Percentiles rank a stretch among this genome's conserved stretches.
Conservation (phyloP, 2,888 invertebrate species). For the Andrena camellia region DNA sequence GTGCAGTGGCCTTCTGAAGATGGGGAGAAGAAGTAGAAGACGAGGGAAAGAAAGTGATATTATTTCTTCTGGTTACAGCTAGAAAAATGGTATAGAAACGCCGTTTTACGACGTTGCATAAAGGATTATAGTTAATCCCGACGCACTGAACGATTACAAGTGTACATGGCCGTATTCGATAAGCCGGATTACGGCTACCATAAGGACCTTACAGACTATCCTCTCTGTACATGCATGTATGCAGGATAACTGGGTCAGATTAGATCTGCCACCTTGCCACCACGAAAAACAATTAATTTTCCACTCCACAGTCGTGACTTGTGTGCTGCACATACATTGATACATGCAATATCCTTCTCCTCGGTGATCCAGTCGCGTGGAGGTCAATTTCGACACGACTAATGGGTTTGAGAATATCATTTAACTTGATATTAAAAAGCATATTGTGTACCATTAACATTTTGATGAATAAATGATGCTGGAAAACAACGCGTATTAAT, state of each 20-base stretch:
- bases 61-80: constrained; percentile 34
- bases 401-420: too few species aligned
- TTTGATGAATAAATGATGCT: too few species aligned
- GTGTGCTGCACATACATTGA: not conserved
- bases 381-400: too few species aligned
- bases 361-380: constrained; percentile 3
- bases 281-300: constrained; percentile 55
- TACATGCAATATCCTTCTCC: constrained; percentile 10
- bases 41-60: constrained; percentile 5
- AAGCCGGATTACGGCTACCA: constrained; percentile 63
- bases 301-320: constrained; percentile 15
- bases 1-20: not conserved
- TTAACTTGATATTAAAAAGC: too few species aligned
- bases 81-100: constrained; percentile 14
- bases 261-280: constrained; percentile 15
- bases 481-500: too few species aligned
- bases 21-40: not conserved
- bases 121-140: constrained; percentile 58
- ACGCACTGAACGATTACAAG: constrained; percentile 59
- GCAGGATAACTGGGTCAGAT: constrained; percentile 31
- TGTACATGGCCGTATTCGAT: constrained; percentile 62
- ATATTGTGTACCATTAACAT: too few species aligned
- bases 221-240: constrained; percentile 6
- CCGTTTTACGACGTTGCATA: constrained; percentile 24
- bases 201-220: constrained; percentile 49